These are phyloP conservation scores for Barnardius zonarius DNA, from an alignment of 2,113 vertebrate genomes.

Conservation along the genomic window DNA sequence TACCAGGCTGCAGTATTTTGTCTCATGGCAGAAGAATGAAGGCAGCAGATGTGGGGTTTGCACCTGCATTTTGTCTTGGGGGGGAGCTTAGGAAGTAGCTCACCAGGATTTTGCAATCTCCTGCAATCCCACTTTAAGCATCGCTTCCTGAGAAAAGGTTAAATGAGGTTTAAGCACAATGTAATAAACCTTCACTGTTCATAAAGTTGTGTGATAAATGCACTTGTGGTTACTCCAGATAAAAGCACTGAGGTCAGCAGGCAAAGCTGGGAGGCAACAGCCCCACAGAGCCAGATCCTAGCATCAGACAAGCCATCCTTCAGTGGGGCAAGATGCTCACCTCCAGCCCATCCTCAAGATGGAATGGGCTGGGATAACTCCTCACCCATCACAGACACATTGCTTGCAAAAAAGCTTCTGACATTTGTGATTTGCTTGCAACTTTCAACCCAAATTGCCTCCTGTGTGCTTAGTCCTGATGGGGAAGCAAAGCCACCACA, in stretches of 20 bases:
- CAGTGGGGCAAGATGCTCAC: background rate
- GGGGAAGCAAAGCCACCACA: accelerated
- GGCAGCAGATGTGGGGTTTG: background rate
- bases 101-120: background rate
- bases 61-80: background rate
- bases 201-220: conserved; percentile 75
- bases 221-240: conserved; percentile 63
- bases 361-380: background rate
- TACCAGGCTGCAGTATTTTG: background rate
- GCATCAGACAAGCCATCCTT: conserved; percentile 21
- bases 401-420: background rate
- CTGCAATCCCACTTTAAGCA: conserved; percentile 53
- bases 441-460: background rate
- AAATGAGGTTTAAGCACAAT: conserved; percentile 74
- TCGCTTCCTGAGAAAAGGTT: conserved; percentile 72
- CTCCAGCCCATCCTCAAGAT: background rate
- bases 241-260: conserved; percentile 67
- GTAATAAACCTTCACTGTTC: conserved; percentile 78
- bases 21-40: background rate
- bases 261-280: conserved; percentile 35
- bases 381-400: background rate
- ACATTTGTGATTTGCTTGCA: accelerated
- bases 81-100: background rate
- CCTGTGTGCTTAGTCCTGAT: accelerated
- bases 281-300: background rate